phyloP scores from a whole-genome alignment of 2,888 invertebrate species.

The Cantharis rustica region DNA sequence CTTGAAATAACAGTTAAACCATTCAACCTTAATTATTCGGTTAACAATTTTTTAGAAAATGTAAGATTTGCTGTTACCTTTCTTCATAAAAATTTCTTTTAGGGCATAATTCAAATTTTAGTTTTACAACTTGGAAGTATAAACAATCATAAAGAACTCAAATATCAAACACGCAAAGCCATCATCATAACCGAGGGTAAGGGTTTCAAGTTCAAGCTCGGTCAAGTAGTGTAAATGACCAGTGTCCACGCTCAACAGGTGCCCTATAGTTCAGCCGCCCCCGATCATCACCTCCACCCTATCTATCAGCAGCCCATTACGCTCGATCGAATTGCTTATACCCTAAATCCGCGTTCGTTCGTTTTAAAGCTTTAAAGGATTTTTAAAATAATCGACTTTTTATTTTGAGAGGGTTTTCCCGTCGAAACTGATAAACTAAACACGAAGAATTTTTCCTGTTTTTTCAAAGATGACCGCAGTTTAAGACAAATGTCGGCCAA shows the following conservation, averaged over 20 bases:
- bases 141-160: not conserved
- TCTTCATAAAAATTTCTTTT: not conserved
- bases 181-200: constrained; percentile 30
- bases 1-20: not conserved
- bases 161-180: constrained; percentile 23
- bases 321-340: constrained; percentile 18
- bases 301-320: constrained; percentile 25
- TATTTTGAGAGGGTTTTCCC: not conserved
- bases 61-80: not conserved
- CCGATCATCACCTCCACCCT: constrained; percentile 26
- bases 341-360: constrained; percentile 10
- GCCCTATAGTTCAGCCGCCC: constrained; percentile 33
- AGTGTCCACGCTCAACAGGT: constrained; percentile 39
- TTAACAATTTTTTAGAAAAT: not conserved
- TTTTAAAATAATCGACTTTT: not conserved
- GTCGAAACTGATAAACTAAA: not conserved
- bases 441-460: not conserved
- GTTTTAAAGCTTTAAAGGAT: not conserved
- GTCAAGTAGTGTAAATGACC: constrained; percentile 41
- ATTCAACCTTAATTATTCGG: not conserved
- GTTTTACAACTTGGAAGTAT: not conserved
- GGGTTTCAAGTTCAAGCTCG: constrained; percentile 31
- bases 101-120: not conserved
- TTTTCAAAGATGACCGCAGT: constrained; percentile 7
- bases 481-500: constrained; percentile 26